Percentiles rank a stretch among this genome's conserved stretches.
phyloP scores from a whole-genome alignment of 2,113 vertebrate genomes.

The Hydrochoerus hydrochaeris region DNA sequence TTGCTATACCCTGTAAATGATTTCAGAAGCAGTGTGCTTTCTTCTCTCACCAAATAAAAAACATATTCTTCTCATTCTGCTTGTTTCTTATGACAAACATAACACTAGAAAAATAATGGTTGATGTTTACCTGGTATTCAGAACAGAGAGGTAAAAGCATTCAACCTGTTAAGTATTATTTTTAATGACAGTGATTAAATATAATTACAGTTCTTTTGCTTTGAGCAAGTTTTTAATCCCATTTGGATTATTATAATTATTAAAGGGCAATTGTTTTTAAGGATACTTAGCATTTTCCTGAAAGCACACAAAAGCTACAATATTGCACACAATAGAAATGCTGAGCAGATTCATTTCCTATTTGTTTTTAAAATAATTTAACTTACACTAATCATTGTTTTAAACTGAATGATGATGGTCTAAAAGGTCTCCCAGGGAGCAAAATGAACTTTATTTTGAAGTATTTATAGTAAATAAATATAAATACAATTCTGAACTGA shows the following conservation, averaged over 20 bases:
- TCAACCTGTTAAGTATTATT: slow-evolving; percentile 68
- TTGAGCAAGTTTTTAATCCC: slow-evolving; percentile 54
- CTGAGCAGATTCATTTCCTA: slow-evolving; percentile 40
- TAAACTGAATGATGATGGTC: slow-evolving; percentile 3
- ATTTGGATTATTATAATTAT: slow-evolving; percentile 67
- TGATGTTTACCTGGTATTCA: background rate
- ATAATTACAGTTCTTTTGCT: slow-evolving; percentile 69
- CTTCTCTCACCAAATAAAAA: slow-evolving; percentile 47
- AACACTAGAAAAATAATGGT: slow-evolving; percentile 31
- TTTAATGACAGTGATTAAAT: slow-evolving; percentile 71
- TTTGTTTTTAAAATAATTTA: slow-evolving; percentile 38
- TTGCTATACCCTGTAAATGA: slow-evolving; percentile 48
- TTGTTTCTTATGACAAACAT: slow-evolving; percentile 48
- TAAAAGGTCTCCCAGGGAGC: background rate
- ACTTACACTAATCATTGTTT: slow-evolving; percentile 30
- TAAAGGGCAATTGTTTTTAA: slow-evolving; percentile 56
- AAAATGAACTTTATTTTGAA: background rate
- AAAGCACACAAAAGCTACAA: slow-evolving; percentile 32
- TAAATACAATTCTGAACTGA: background rate
- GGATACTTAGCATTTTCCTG: slow-evolving; percentile 53
- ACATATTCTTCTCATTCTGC: slow-evolving; percentile 16
- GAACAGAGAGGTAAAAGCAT: slow-evolving; percentile 66
- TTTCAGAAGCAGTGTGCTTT: background rate
- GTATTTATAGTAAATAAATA: slow-evolving; percentile 40
- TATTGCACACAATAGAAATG: slow-evolving; percentile 40